These are phyloP conservation scores for Hetaerina americana DNA, from an alignment of 1,140 invertebrate species.

Conservation along the genomic window DNA sequence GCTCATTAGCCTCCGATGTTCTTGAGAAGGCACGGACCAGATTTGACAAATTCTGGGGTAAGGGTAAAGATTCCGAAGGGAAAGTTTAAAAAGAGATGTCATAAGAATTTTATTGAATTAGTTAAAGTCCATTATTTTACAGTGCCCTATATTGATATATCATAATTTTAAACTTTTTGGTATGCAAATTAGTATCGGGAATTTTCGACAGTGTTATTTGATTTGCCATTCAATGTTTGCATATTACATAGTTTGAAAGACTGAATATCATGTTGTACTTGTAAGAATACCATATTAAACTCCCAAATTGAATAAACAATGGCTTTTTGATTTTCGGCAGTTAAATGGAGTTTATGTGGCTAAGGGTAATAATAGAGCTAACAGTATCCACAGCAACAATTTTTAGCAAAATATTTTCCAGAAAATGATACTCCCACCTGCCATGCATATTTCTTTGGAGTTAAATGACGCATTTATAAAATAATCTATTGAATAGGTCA, in stretches of 20 bases:
- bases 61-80: constrained; percentile 15
- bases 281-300: not conserved
- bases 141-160: not conserved
- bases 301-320: not conserved
- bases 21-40: constrained; percentile 67
- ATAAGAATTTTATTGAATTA: not conserved
- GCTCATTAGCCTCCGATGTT: constrained; percentile 52
- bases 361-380: too few species aligned
- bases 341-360: too few species aligned
- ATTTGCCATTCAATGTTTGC: not conserved
- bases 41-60: constrained; percentile 77
- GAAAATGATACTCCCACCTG: too few species aligned
- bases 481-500: too few species aligned
- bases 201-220: not conserved
- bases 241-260: not conserved
- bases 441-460: too few species aligned
- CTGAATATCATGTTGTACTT: not conserved
- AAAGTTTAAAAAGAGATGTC: not conserved
- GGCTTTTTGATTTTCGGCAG: too few species aligned
- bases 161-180: not conserved
- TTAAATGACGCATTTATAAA: too few species aligned
- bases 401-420: too few species aligned
- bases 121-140: not conserved
- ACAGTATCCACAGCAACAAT: too few species aligned
- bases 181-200: not conserved